Base-by-base conservation (phyloP, 2,888 invertebrate species). In the Hirtodrosophila cameraria region DNA sequence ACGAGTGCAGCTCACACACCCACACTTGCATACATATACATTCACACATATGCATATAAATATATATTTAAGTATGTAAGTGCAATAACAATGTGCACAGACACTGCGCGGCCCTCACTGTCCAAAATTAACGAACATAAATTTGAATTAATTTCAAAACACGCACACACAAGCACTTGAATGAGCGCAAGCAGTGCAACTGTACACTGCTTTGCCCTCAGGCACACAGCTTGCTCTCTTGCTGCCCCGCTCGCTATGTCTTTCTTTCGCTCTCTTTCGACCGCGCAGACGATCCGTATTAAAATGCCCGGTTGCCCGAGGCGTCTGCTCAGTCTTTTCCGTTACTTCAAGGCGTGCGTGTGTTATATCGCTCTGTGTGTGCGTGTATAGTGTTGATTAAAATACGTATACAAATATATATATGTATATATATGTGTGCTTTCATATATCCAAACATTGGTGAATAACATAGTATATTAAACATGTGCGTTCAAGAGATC, bases 41-140 rank as follows among this genome's bases (percentile, higher is more conserved):
- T 23, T 23, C 6, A 45, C 18, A 25, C 20, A 30, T 16, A 27
- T 9, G 49, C 15, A 28, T 8, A 27, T 18, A 31, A 9, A 27
- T 31, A 23, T 16, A 27, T 11, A 16, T n/a, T 13, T 52, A 12
- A 28, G 23, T 16, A 9, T 18, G 16, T 16, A 39, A 61, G 48
- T 67, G 67, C 55, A 72, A 61, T 66, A 71, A 70, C 27, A 61
- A 50, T 59, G 55, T 23, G 42, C 35, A 30, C 48, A 13, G 45
- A 15, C n/a, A n/a, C 27, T 11, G 15, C 25, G n/a, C 25, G 8
- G 4, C 16, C 33, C 33, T 42, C 38, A 28, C 41, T 31, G 57
- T 59, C 54, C 41, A 39, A 79, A 80, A 83, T 72, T 78, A 85
- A 85, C 82, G 82, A 55, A 67, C 80, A 78, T 84, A 70, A 78